phyloP scores from a whole-genome alignment of 2,888 invertebrate genomes.

The Caenorhabditis afra region DNA sequence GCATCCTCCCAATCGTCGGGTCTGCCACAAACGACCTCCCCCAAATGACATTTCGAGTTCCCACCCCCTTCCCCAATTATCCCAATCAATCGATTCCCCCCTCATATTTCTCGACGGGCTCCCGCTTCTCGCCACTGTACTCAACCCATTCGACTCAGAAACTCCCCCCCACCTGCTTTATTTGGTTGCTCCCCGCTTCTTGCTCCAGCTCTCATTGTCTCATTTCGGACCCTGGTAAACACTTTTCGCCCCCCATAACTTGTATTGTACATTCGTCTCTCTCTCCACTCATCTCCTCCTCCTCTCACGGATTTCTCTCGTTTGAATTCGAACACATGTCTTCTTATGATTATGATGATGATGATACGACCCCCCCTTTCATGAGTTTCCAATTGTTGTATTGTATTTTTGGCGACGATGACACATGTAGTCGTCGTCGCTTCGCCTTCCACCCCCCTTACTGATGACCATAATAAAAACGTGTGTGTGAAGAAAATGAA shows the following conservation, averaged over 20 bases:
- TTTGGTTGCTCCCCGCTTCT: not conserved
- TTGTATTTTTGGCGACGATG: constrained; percentile 1
- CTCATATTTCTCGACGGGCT: not conserved
- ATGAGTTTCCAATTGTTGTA: constrained; percentile 13
- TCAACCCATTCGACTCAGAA: not conserved
- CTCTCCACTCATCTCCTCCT: constrained; percentile 1
- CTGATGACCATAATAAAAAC: constrained; percentile 19
- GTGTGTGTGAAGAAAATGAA: not conserved
- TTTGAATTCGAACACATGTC: no score
- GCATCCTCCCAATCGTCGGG: constrained; percentile 5
- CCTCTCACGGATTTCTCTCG: constrained; percentile 29
- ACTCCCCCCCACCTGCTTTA: not conserved
- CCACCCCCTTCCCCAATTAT: not conserved
- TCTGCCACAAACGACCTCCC: constrained; percentile 28
- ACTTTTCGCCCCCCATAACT: no score
- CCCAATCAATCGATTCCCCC: not conserved
- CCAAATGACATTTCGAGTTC: constrained; percentile 35
- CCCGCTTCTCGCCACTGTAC: not conserved
- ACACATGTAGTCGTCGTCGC: constrained; percentile 7
- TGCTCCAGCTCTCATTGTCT: not conserved
- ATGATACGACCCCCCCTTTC: constrained; percentile 5
- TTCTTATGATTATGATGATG: no score
- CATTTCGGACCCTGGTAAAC: no score
- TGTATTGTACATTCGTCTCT: not conserved
- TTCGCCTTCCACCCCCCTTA: not conserved